phyloP scores from a whole-genome alignment of 2,888 invertebrate species.

The Alentia gelatinosa region DNA sequence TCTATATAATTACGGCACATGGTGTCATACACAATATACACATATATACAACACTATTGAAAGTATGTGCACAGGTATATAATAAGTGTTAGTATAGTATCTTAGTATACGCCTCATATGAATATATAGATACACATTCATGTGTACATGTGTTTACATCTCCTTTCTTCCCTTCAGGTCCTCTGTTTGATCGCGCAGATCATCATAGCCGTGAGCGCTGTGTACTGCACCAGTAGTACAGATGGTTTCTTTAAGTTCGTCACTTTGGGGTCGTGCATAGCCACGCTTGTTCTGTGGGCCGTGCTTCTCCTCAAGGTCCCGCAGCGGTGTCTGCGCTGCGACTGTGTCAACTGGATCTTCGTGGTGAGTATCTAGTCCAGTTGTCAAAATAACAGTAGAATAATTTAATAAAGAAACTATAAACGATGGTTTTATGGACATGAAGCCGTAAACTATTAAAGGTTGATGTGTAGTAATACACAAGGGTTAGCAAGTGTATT shows the following conservation, averaged over 20 bases:
- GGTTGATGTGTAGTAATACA: no score
- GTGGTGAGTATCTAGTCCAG: conserved; percentile 55
- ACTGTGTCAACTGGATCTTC: conserved; percentile 62
- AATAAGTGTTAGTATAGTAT: not conserved
- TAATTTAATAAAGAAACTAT: no score
- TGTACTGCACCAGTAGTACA: not conserved
- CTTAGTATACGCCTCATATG: not conserved
- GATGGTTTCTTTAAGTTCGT: conserved; percentile 61
- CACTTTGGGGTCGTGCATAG: conserved; percentile 56
- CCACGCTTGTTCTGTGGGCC: conserved; percentile 57
- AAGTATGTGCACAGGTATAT: not conserved
- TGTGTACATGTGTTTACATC: not conserved
- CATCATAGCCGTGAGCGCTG: conserved; percentile 23
- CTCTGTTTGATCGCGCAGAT: conserved; percentile 60
- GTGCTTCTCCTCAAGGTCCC: conserved; percentile 60
- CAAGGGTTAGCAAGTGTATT: no score
- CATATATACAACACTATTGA: not conserved
- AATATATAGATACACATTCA: not conserved
- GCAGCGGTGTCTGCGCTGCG: conserved; percentile 56
- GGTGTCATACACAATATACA: no score
- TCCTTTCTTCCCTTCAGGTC: conserved; percentile 37
- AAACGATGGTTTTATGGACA: no score
- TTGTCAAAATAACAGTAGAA: no score
- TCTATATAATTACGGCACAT: no score
- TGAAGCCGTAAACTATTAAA: no score